These are phyloP conservation scores for Trissonchulus latispiculum DNA, from an alignment of 2,888 invertebrate species.

Conservation along the genomic window DNA sequence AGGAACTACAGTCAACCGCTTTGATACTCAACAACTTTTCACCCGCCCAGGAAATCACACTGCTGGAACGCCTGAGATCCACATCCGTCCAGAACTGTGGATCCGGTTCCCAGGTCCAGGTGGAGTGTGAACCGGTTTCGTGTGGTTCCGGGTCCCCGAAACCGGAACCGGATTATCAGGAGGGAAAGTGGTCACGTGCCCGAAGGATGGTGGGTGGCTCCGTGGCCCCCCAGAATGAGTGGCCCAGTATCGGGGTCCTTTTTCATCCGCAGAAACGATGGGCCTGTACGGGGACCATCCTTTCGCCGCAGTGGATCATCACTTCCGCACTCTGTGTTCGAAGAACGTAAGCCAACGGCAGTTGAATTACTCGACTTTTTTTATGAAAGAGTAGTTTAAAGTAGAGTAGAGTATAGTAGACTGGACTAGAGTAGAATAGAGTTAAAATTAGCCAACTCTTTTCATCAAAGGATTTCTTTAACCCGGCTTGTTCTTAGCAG, in stretches of 20 bases:
- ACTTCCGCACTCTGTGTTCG: slow-evolving; percentile 50
- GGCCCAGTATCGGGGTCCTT: slow-evolving; percentile 54
- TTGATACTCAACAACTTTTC: too few relatives aligned
- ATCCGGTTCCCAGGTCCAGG: background rate
- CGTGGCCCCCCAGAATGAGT: slow-evolving; percentile 46
- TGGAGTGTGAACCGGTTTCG: background rate
- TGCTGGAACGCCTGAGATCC: background rate
- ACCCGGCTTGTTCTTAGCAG: too few relatives aligned
- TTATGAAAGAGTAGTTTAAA: too few relatives aligned
- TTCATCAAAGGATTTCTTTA: too few relatives aligned
- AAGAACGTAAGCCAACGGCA: slow-evolving; percentile 30
- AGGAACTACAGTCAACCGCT: background rate
- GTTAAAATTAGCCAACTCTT: too few relatives aligned
- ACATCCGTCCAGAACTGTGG: background rate
- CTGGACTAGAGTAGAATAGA: too few relatives aligned
- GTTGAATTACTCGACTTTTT: too few relatives aligned
- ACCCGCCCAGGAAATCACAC: background rate
- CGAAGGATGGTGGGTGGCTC: slow-evolving; percentile 23
- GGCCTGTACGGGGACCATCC: slow-evolving; percentile 50
- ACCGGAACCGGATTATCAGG: background rate
- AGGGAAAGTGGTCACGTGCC: background rate
- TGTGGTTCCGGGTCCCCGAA: background rate
- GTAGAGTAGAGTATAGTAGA: too few relatives aligned
- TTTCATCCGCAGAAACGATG: slow-evolving; percentile 47
- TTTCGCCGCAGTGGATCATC: slow-evolving; percentile 51